phyloP scores from a whole-genome alignment of 2,113 vertebrate species.

The Cercocebus atys region DNA sequence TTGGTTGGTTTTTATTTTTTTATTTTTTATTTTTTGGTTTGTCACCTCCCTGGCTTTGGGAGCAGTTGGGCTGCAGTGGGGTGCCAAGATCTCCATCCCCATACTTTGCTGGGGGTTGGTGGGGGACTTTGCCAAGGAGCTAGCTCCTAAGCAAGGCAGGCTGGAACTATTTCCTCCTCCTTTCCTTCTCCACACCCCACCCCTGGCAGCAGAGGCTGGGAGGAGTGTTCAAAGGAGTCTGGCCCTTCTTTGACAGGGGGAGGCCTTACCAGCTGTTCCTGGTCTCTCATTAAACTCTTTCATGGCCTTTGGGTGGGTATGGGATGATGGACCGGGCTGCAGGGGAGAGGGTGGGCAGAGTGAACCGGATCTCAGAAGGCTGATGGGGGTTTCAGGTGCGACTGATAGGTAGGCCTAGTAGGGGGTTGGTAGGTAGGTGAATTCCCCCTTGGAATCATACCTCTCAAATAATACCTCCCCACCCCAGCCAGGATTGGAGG shows the following conservation, averaged over 20 bases:
- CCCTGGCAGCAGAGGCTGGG: neutral
- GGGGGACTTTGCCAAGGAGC: neutral
- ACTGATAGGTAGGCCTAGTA: constrained; percentile 43
- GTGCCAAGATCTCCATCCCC: neutral
- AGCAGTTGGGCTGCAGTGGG: constrained; percentile 1
- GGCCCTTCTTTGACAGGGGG: neutral
- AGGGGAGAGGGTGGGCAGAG: neutral
- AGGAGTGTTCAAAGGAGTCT: constrained; percentile 26
- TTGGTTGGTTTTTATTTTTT: neutral
- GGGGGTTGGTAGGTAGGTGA: neutral
- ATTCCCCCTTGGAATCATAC: neutral
- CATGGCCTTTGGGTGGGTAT: neutral
- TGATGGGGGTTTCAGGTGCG: constrained; percentile 58
- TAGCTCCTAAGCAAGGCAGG: neutral
- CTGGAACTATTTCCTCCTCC: neutral
- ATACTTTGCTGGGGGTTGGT: neutral
- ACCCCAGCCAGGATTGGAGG: neutral
- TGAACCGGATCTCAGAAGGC: neutral
- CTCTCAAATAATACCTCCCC: neutral
- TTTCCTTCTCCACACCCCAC: neutral
- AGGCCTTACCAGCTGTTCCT: constrained; percentile 41
- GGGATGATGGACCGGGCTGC: constrained; percentile 44
- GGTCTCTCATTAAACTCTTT: constrained; percentile 41
- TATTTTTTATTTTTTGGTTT: neutral
- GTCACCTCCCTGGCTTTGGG: neutral